Base-by-base conservation (phyloP, 2,797 vertebrate species). In the Anableps anableps region DNA sequence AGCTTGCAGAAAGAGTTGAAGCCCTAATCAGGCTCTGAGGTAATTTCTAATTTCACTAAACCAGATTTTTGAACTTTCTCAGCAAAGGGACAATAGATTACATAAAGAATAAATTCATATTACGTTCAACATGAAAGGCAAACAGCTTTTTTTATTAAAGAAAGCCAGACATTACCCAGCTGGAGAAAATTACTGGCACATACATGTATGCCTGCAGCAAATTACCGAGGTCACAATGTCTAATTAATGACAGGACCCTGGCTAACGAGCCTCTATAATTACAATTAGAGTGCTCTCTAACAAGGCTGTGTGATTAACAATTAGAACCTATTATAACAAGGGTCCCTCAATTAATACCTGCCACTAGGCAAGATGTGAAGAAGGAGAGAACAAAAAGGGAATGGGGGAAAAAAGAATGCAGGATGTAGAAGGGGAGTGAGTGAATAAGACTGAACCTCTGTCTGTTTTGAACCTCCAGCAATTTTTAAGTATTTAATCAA, bases 161-260 rank as follows among this genome's bases (percentile, higher is more conserved):
- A 38, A 31, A 72, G 50, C 64, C 16, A 43, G 68, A 60, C 58
- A 77, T 74, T 78, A 82, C 66, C 68, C 66, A 14, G 3, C 21
- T 58, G 47, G n/a, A 86, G 80, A 74, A 88, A 90, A 92, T 79
- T 79, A 82, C 66, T 83, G 85, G 80, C 84, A 88, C 83, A 86
- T 83, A 77, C 79, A 87, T 91, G 86, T 89, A 86, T 68, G 88
- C 78, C 88, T 91, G 82, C 83, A 88, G 91, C 90, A 92, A 71
- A 94, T 94, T 95, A 94, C 90, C 79, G 85, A 94, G 93, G 94
- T 93, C 92, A 92, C 86, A 89, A 87, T 89, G 93, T 93, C 89
- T 92, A 91, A 94, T 95, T 92, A 92, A 93, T 84, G 85, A 82
- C 84, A 86, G 87, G 82, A 74, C 82, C 77, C 78, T 14, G 21